These are phyloP conservation scores for Philereme transversata DNA, from an alignment of 2,888 invertebrate genomes.

Conservation along the genomic window DNA sequence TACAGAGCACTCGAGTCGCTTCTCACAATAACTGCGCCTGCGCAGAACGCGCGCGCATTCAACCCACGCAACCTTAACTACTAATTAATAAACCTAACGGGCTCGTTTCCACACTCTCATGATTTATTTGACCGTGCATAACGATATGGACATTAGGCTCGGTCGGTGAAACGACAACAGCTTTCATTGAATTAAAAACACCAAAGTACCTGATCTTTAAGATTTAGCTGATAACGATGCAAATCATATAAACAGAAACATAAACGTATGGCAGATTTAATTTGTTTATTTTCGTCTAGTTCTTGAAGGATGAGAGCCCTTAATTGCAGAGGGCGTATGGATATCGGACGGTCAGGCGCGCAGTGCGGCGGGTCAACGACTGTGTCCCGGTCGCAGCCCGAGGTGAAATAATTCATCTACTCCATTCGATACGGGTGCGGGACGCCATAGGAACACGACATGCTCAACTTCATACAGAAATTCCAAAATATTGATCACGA, in stretches of 20 bases:
- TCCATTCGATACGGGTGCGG: constrained; percentile 57
- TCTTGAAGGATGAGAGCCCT: constrained; percentile 28
- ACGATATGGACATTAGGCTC: constrained; percentile 42
- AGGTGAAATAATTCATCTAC: constrained; percentile 67
- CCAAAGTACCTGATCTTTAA: neutral
- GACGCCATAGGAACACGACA: constrained; percentile 33
- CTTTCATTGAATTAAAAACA: neutral
- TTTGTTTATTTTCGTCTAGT: constrained; percentile 15
- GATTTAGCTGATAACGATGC: neutral
- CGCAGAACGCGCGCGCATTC: constrained; percentile 59
- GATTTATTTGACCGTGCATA: constrained; percentile 59
- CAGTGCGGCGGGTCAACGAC: constrained; percentile 70
- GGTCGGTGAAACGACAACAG: constrained; percentile 25
- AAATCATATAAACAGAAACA: too few species aligned
- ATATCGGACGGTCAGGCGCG: constrained; percentile 46
- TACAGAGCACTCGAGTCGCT: constrained; percentile 54
- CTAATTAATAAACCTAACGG: constrained; percentile 73
- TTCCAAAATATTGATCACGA: neutral
- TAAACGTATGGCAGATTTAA: constrained; percentile 1
- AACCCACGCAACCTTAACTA: constrained; percentile 66
- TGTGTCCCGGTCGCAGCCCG: constrained; percentile 52
- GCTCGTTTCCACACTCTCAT: constrained; percentile 62
- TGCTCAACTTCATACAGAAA: constrained; percentile 6
- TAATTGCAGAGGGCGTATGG: constrained; percentile 40
- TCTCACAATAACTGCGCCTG: constrained; percentile 59